A percentile compares a stretch with the other conserved stretches of the same genome.
Evolutionary conservation across 2,797 vertebrate genomes (phyloP).

Genomic region (Eulemur albifrons): DNA sequence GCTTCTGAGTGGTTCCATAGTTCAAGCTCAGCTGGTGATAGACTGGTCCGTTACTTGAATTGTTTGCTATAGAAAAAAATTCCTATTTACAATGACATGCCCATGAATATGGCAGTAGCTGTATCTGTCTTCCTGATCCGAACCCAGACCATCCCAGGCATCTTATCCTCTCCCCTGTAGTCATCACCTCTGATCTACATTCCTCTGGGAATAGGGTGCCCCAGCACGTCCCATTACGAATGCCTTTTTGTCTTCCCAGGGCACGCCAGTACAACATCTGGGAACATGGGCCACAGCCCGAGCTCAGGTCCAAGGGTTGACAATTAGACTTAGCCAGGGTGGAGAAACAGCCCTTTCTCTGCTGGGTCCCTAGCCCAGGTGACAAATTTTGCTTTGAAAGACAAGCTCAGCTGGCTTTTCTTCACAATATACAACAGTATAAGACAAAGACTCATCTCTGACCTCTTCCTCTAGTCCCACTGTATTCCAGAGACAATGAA

Average conservation of each 20-base stretch:
- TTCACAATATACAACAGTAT: neutral
- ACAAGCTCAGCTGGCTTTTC: neutral
- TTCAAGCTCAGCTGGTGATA: neutral
- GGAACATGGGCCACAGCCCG: neutral
- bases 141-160: neutral
- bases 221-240: neutral
- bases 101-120: neutral
- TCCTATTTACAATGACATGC: neutral
- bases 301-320: neutral
- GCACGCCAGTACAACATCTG: neutral
- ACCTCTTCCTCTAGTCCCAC: neutral
- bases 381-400: neutral
- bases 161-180: neutral
- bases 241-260: neutral
- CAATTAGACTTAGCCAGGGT: neutral
- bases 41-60: neutral
- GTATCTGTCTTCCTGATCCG: neutral
- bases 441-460: neutral
- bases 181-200: neutral
- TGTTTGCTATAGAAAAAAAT: neutral
- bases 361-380: neutral
- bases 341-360: neutral
- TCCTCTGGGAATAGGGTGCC: neutral
- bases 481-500: neutral
- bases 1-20: neutral